phyloP scores from a whole-genome alignment of 2,797 vertebrate genomes.

The Antennarius maculatus region DNA sequence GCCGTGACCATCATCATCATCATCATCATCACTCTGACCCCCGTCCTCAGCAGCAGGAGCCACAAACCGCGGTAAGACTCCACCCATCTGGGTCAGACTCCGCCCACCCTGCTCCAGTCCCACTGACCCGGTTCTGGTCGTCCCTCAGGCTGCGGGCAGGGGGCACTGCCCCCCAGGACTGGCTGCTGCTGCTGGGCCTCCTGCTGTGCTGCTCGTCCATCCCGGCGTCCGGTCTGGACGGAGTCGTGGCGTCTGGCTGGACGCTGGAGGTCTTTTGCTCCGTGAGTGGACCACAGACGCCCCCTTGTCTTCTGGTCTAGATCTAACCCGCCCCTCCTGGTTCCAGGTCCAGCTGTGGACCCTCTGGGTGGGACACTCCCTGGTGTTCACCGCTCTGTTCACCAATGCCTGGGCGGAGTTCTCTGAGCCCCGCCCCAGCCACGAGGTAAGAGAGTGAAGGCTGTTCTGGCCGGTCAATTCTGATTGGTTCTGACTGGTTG shows the following conservation, averaged over 20 bases:
- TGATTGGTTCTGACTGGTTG: too few relatives aligned
- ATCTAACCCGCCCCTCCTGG: neutral
- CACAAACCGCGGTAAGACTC: conserved; percentile 81
- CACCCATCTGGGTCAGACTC: neutral
- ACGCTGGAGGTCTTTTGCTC: conserved; percentile 89
- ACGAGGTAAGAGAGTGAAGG: conserved; percentile 74
- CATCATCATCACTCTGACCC: conserved; percentile 67
- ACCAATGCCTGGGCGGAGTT: conserved; percentile 87
- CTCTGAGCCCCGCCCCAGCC: conserved; percentile 81
- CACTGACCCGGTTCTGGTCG: neutral
- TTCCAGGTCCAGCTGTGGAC: conserved; percentile 89
- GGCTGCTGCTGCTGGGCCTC: conserved; percentile 89
- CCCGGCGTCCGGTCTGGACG: conserved; percentile 90
- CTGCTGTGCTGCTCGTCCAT: conserved; percentile 91
- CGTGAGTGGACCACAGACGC: conserved; percentile 79
- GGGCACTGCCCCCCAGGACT: conserved; percentile 88
- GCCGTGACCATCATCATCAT: conserved; percentile 85
- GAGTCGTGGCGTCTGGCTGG: conserved; percentile 83
- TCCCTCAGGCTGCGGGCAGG: conserved; percentile 74
- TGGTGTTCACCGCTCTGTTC: conserved; percentile 88
- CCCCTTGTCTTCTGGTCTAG: too few relatives aligned
- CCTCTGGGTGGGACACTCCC: conserved; percentile 88
- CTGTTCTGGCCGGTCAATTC: too few relatives aligned
- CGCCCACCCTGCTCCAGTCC: neutral
- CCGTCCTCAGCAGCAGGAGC: conserved; percentile 85